phyloP scores from a whole-genome alignment of 2,113 vertebrate species.

The Oryctolagus cuniculus region DNA sequence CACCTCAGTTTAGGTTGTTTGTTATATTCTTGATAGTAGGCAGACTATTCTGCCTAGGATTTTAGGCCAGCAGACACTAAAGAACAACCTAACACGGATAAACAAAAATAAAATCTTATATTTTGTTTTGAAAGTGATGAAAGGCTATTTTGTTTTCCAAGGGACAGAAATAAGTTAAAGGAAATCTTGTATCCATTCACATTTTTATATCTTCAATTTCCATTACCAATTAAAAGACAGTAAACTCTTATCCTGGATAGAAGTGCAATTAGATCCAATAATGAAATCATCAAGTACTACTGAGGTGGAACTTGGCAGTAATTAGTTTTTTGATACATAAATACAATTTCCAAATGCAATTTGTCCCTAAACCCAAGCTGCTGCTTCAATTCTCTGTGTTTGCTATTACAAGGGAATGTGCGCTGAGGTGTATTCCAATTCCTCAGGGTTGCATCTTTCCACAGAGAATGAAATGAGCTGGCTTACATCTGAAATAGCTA shows the following conservation, averaged over 20 bases:
- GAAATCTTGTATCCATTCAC: slow-evolving; percentile 48
- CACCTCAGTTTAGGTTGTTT: neutral
- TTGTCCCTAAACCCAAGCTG: slow-evolving; percentile 82
- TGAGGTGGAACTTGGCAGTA: slow-evolving; percentile 86
- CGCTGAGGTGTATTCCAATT: slow-evolving; percentile 61
- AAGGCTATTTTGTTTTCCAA: slow-evolving; percentile 41
- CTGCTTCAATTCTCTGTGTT: slow-evolving; percentile 78
- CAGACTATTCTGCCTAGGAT: neutral
- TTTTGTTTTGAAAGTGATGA: neutral
- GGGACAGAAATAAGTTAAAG: slow-evolving; percentile 45
- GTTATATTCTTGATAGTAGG: neutral
- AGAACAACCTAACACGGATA: neutral
- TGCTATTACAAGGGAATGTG: slow-evolving; percentile 73
- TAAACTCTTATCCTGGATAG: slow-evolving; percentile 78
- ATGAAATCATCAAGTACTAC: slow-evolving; percentile 86
- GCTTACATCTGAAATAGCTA: slow-evolving; percentile 29
- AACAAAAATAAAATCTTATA: slow-evolving; percentile 35
- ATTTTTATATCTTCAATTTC: slow-evolving; percentile 82
- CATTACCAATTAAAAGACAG: slow-evolving; percentile 86
- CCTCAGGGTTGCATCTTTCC: slow-evolving; percentile 15
- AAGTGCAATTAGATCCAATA: slow-evolving; percentile 87
- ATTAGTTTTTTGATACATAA: slow-evolving; percentile 88
- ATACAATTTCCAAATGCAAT: slow-evolving; percentile 86
- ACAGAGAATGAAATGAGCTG: neutral
- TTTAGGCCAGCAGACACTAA: neutral